Percentiles rank a stretch among this genome's conserved stretches.
Evolutionary conservation across 2,113 vertebrate species (phyloP).

Genomic region (Mungos mungo): DNA sequence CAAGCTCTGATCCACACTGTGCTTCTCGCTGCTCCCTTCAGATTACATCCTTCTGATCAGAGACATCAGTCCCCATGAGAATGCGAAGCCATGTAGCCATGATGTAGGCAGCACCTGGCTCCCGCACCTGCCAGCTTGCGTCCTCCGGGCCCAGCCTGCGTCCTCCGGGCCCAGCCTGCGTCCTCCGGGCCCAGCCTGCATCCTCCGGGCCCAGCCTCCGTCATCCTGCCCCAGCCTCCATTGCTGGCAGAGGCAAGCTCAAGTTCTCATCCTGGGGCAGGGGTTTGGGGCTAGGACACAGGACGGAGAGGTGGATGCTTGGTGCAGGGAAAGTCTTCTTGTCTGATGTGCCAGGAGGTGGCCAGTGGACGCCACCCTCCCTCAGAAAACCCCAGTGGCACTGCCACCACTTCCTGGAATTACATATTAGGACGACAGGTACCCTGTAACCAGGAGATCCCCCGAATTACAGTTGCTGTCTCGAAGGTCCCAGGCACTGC

Average conservation of each 20-base stretch:
- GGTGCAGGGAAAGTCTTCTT: accelerated
- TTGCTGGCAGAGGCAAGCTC: not conserved
- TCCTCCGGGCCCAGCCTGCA: no score
- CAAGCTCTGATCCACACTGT: no score
- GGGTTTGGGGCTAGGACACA: no score
- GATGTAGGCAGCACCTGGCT: accelerated
- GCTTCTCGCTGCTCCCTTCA: not conserved
- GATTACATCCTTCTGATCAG: not conserved
- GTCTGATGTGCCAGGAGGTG: no score
- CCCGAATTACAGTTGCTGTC: no score
- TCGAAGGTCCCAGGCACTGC: not conserved
- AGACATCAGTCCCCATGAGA: accelerated
- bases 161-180: no score
- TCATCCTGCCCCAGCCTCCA: not conserved
- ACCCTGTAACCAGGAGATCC: accelerated
- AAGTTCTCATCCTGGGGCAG: not conserved
- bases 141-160: not conserved
- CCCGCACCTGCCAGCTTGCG: accelerated
- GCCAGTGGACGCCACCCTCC: not conserved
- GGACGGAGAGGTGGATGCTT: accelerated
- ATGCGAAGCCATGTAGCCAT: accelerated
- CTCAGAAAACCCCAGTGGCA: accelerated
- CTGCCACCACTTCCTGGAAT: no score
- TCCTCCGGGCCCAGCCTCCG: no score
- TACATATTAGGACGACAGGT: accelerated